Evolutionary conservation across 2,888 invertebrate genomes (phyloP).

Genomic region (Caradrina kadenii): DNA sequence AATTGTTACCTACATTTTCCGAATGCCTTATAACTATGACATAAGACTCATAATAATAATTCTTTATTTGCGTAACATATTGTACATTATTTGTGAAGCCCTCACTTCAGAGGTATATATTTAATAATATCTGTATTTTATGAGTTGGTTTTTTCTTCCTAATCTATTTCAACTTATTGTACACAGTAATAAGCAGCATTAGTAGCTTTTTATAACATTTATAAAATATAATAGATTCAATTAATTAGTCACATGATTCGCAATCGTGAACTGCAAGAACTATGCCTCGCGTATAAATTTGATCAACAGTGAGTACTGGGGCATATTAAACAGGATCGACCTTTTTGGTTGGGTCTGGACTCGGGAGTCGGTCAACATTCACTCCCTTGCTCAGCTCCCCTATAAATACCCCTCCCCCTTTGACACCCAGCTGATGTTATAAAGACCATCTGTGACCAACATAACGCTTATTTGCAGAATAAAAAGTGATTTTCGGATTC

Average conservation of each 20-base stretch:
- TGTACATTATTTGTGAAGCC: no score
- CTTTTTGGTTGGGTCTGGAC: constrained; percentile 5
- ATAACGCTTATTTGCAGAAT: constrained; percentile 18
- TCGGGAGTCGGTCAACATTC: not conserved
- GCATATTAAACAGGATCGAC: constrained; percentile 39
- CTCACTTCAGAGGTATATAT: no score
- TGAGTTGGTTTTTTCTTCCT: no score
- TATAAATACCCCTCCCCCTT: not conserved
- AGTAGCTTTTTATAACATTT: no score
- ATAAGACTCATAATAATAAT: no score
- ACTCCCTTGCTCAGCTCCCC: not conserved
- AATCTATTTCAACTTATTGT: no score
- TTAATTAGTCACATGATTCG: not conserved
- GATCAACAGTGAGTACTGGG: constrained; percentile 21
- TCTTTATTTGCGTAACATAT: no score
- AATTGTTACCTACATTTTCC: no score
- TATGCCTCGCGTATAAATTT: constrained; percentile 2
- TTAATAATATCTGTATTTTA: no score
- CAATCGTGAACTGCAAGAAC: not conserved
- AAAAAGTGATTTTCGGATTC: constrained; percentile 31
- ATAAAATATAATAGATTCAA: no score
- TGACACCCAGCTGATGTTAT: constrained; percentile 14
- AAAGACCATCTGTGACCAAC: constrained; percentile 42
- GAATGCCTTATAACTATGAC: no score
- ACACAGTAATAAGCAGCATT: no score